Base-by-base conservation (phyloP, 1,140 invertebrate genomes). In the Littorina saxatilis region DNA sequence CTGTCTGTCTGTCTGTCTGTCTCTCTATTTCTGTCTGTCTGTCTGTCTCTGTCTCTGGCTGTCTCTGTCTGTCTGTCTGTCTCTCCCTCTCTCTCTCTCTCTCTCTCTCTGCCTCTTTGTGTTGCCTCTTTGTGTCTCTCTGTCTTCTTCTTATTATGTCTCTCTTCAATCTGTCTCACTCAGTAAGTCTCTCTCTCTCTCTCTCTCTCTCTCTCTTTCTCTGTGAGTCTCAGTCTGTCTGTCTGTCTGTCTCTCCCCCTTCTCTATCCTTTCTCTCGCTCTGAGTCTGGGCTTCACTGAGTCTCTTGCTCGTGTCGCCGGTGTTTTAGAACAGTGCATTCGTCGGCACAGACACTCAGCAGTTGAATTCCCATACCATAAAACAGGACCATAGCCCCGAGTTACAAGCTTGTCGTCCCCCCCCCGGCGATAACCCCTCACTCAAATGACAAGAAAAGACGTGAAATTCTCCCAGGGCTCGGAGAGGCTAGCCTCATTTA, bases 381-480 rank as follows among this genome's bases (percentile, higher is more conserved):
- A 61, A 61, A 29, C 20, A 61, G 58, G 27, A 29, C 4, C 58
- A 61, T 61, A 61, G 58, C 58, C 58, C n/a, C 20, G 58, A 61
- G 58, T 61, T 29, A 61, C 9, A 23, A 61, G 58, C 27, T 61
- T 29, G 20, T 4, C 58, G 20, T 3, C 27, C 52, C 5, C 5
- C 5, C 20, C 20, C 2, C 27, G 20, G 20, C 58, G 58, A 61
- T 61, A 61, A 61, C 58, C 58, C 58, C 7, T 29, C 58, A 61
- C 58, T n/a, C 58, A 5, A 23, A 61, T 61, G 58, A 61, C 58
- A 61, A 61, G 58, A 61, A 61, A 61, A 61, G 58, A 61, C 58
- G 58, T 61, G 58, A 61, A 61, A 23, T 61, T 29, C 58, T 61
- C 58, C 58, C 27, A 23, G 58, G 58, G 58, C 58, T 61, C 58